Base-by-base conservation (phyloP, 2,113 vertebrate genomes). In the Kobus ellipsiprymnus region DNA sequence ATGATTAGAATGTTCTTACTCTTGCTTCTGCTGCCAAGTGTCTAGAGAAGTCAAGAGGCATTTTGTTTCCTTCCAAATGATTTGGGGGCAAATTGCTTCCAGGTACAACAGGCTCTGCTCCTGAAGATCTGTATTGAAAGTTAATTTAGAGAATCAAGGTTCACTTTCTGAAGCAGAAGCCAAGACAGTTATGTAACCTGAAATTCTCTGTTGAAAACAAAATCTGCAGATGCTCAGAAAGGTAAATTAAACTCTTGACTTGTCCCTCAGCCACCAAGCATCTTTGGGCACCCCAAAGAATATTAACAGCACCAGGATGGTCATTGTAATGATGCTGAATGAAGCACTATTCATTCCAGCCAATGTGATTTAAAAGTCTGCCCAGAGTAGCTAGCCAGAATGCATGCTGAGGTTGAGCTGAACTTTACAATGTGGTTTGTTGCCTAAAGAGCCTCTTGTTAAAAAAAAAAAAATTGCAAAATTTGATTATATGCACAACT, bases 191-290 rank as follows among this genome's bases (percentile, higher is more conserved):
- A 97, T 21, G 6, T 92, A 97, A 98, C 64, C 44, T 84, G n/a
- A 92, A 88, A 40, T 90, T 97, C 44, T 97, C 46, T 87, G 55
- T 92, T 50, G 59, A 57, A 90, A 92, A 96, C 78, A 97, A 94
- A 96, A 93, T 64, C 91, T 96, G 48, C 95, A 82, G 91, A 84
- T 97, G 83, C 89, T 97, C 54, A 52, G 82, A 94, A 90, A 93
- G 87, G 86, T 95, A 95, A 97, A 97, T 97, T 95, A 96, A 98
- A 96, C 91, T 93, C 60, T 59, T 94, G 36, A 93, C 90, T 97
- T 97, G 33, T 59, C 55, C 40, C 55, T 85, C 60, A 77, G 80
- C 59, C 82, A 85, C 74, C 54, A 94, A 93, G 80, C 93, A 82
- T 95, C 89, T 50, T 40, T 81, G 48, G 91, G 91, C 74, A 97